These are phyloP conservation scores for Melozone crissalis DNA, from an alignment of 2,113 vertebrate genomes.

Conservation along the genomic window DNA sequence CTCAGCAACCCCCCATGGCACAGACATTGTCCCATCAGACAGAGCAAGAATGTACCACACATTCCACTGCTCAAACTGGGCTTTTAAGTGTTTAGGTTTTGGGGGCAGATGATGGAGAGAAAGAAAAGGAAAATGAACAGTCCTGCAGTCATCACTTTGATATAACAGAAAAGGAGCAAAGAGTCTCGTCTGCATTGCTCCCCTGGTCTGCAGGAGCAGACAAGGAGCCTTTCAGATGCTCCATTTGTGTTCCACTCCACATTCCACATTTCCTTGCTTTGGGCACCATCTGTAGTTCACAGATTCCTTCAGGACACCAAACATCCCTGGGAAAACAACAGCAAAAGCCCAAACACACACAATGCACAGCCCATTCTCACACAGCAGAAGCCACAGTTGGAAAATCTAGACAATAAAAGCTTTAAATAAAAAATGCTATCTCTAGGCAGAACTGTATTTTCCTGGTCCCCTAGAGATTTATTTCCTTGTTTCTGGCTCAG, in stretches of 20 bases:
- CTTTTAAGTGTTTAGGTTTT: slow-evolving; percentile 33
- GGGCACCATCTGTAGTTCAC: slow-evolving; percentile 38
- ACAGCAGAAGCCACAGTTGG: background rate
- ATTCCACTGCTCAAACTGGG: slow-evolving; percentile 3
- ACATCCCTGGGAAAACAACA: slow-evolving; percentile 38
- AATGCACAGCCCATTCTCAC: background rate
- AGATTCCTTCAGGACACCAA: slow-evolving; percentile 9
- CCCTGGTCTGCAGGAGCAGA: background rate
- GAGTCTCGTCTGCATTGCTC: background rate
- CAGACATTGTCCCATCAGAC: slow-evolving; percentile 1
- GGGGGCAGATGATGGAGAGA: background rate
- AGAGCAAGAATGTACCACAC: background rate
- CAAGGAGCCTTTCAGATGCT: background rate
- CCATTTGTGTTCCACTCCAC: background rate
- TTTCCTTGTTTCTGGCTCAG: slow-evolving; percentile 33
- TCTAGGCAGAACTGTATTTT: slow-evolving; percentile 17
- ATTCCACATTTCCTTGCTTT: slow-evolving; percentile 36
- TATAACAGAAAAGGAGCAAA: background rate
- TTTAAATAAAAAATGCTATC: slow-evolving; percentile 39
- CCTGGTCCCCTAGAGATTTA: background rate
- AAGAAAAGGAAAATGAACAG: slow-evolving; percentile 21
- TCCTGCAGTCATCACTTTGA: slow-evolving; percentile 2
- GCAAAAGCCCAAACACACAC: background rate
- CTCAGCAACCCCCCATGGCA: slow-evolving; percentile 1
- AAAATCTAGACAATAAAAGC: slow-evolving; percentile 40